Evolutionary conservation across 2,797 vertebrate species (phyloP), one percentile per base, ranked within the genome.

Genomic region (Enteromius afrohamiltoni): DNA sequence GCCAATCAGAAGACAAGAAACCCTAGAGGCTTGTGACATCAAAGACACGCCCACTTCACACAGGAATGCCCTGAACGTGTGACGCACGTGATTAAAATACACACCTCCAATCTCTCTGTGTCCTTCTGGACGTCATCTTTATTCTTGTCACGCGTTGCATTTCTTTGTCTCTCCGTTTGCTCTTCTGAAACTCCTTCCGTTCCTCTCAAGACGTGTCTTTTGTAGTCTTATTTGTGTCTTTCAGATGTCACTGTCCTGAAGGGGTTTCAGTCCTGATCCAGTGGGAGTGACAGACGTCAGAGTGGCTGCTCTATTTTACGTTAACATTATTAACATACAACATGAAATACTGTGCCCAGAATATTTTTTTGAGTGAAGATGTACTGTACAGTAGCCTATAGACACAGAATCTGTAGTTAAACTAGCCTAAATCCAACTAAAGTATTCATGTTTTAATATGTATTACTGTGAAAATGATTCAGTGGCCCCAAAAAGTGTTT

Each of bases 1-100:
- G 17, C 69, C 69, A 79, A 77, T 82, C 78, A 84, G 29, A 69
- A 26, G 45, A 65, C 26, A 23, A 73, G n/a, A 53, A 62, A 42
- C 34, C 23, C 64, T 26, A 9, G 34, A 23, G 67, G 64, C 58
- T 17, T 67, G 47, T 55, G 74, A 67, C 26, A n/a, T 82, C 58
- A 62, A 37, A 84, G 21, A 78, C 70, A 19, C 29, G 1, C 13
- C 17, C 69, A 29, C 21, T 69, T 64, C 21, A 26, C 23, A 31
- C 31, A 85, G 21, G 45, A 19, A 68, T 76, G 21, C 73, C 49
- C 1, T 9, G 34, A 64, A 53, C 11, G 19, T 47, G 84, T 77
- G 80, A 82, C 47, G 75, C 79, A 78, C 45, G 16, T 1, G 23
- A 37, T 42, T 14, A 69, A 76, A 75, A 69, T 51, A 23, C 37